A percentile compares a stretch with the other conserved stretches of the same genome.
These are phyloP conservation scores for Bombus ignitus DNA, from an alignment of 1,140 invertebrate genomes.

Conservation along the genomic window DNA sequence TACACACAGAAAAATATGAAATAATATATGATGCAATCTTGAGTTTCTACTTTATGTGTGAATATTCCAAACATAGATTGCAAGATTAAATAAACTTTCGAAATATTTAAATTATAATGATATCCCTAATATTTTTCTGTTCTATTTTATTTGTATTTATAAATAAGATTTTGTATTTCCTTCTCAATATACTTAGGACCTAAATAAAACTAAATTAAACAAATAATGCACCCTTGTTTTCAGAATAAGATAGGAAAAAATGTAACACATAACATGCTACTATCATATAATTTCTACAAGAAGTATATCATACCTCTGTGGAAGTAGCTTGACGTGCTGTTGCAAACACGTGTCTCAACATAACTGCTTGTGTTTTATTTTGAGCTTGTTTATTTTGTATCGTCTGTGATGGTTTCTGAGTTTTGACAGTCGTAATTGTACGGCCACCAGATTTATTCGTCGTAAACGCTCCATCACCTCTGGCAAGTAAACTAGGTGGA, in stretches of 20 bases:
- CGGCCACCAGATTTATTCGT: constrained; percentile 78
- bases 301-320: constrained; percentile 69
- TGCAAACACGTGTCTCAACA: constrained; percentile 79
- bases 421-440: constrained; percentile 79
- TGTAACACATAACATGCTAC: neutral
- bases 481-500: constrained; percentile 89
- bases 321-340: constrained; percentile 75
- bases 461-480: constrained; percentile 77
- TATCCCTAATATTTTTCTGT: neutral
- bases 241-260: neutral
- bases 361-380: constrained; percentile 79
- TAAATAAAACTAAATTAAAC: neutral
- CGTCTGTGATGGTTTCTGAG: constrained; percentile 78
- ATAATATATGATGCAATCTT: constrained; percentile 55
- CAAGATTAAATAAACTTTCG: constrained; percentile 27
- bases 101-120: neutral
- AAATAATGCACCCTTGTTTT: neutral
- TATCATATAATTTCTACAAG: neutral
- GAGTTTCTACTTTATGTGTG: constrained; percentile 44
- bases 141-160: neutral
- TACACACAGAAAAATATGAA: constrained; percentile 68
- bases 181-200: neutral
- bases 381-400: constrained; percentile 75
- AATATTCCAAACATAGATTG: neutral
- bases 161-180: neutral